phyloP scores from a whole-genome alignment of 2,113 vertebrate species.

The Brachirus orientalis region DNA sequence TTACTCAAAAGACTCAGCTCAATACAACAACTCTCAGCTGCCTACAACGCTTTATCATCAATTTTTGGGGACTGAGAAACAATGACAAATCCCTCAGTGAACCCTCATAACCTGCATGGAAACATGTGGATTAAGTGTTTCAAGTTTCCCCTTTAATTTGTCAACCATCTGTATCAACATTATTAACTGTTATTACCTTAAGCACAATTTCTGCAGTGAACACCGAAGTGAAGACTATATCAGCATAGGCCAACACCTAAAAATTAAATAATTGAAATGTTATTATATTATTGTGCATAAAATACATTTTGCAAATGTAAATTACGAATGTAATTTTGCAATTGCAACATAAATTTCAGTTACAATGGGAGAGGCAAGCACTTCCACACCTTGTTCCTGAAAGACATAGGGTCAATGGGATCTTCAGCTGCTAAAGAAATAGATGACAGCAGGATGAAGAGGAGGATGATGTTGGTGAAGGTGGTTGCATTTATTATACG shows the following conservation, averaged over 20 bases:
- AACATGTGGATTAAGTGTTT: not conserved
- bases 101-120: not conserved
- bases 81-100: not conserved
- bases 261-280: conserved; percentile 2
- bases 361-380: not conserved
- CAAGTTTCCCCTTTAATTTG: not conserved
- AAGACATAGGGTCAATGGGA: conserved; percentile 89
- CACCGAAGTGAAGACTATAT: conserved; percentile 91
- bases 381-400: conserved; percentile 89
- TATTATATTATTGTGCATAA: too few species aligned
- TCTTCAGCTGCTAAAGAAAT: conserved; percentile 92
- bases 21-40: too few species aligned
- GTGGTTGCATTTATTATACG: conserved; percentile 92
- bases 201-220: conserved; percentile 94
- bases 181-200: conserved; percentile 81
- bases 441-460: conserved; percentile 95
- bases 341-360: not conserved
- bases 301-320: too few species aligned
- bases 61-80: not conserved
- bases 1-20: too few species aligned
- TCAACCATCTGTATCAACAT: not conserved
- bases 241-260: conserved; percentile 90
- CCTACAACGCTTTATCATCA: too few species aligned
- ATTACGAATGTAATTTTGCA: too few species aligned
- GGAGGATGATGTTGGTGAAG: conserved; percentile 97